Evolutionary conservation across 1,140 invertebrate species (phyloP).

Genomic region (Lepidotrigona ventralis): DNA sequence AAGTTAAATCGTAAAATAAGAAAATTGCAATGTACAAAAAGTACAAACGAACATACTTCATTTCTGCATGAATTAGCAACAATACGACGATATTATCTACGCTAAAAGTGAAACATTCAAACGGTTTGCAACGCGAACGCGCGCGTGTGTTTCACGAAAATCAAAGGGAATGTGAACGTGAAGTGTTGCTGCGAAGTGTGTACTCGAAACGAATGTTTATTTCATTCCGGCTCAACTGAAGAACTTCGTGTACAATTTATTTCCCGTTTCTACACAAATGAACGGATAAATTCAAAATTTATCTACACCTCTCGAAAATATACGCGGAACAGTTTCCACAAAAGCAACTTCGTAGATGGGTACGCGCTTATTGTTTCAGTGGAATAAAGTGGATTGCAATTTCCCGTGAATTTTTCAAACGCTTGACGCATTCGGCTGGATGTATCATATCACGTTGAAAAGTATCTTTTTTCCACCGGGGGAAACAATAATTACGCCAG

Average conservation of each 20-base stretch:
- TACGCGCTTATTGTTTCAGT: neutral
- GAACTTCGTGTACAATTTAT: neutral
- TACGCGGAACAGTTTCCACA: neutral
- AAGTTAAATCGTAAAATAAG: neutral
- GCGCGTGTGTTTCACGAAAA: neutral
- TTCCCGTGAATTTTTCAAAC: neutral
- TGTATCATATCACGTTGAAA: neutral
- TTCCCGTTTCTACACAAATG: neutral
- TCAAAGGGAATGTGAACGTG: neutral
- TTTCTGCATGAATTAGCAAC: neutral
- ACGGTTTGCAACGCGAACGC: neutral
- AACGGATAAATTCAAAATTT: neutral
- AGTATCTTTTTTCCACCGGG: no score
- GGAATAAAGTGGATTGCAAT: constrained; percentile 10
- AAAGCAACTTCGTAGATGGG: neutral
- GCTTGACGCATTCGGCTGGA: neutral
- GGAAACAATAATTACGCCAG: constrained; percentile 14
- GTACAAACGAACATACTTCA: neutral
- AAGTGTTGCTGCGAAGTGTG: no score
- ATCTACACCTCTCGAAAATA: neutral
- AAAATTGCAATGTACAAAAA: neutral
- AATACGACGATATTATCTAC: neutral
- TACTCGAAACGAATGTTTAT: neutral
- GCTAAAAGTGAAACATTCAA: neutral
- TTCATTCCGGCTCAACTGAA: neutral